phyloP scores from a whole-genome alignment of 2,113 vertebrate genomes.

The Lates calcarifer region DNA sequence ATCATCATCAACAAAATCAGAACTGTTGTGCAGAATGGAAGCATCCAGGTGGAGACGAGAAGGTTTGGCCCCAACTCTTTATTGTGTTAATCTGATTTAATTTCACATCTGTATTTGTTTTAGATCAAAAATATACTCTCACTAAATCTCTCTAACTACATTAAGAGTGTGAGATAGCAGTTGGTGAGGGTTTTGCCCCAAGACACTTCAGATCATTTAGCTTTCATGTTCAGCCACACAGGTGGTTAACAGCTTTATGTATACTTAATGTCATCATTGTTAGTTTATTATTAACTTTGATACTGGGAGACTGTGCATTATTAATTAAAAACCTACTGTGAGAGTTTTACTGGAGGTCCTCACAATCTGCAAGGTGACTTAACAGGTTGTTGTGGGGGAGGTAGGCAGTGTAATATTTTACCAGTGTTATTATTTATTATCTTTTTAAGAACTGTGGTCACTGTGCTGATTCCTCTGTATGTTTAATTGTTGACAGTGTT shows the following conservation, averaged over 20 bases:
- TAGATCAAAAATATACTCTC: background rate
- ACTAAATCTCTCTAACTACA: background rate
- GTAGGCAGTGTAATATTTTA: background rate
- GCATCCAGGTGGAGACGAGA: constrained; percentile 65
- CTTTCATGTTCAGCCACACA: background rate
- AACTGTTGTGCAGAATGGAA: constrained; percentile 71
- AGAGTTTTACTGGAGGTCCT: background rate
- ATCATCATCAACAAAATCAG: constrained; percentile 79
- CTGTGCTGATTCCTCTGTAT: background rate
- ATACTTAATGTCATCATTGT: background rate
- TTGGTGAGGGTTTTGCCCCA: background rate
- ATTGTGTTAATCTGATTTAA: background rate
- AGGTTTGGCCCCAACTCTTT: constrained; percentile 65
- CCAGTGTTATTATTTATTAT: background rate
- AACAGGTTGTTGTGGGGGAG: background rate
- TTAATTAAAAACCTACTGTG: background rate
- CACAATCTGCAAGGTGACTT: background rate
- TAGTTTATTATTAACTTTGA: constrained; percentile 40
- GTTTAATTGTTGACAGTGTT: constrained; percentile 65
- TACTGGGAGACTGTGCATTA: background rate
- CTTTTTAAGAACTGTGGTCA: too few relatives aligned
- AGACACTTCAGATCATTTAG: background rate
- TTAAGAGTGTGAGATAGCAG: background rate
- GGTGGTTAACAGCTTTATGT: background rate
- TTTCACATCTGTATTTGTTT: background rate